These are phyloP conservation scores for Agrenia bidenticulata DNA, from an alignment of 2,888 invertebrate species.

Conservation along the genomic window DNA sequence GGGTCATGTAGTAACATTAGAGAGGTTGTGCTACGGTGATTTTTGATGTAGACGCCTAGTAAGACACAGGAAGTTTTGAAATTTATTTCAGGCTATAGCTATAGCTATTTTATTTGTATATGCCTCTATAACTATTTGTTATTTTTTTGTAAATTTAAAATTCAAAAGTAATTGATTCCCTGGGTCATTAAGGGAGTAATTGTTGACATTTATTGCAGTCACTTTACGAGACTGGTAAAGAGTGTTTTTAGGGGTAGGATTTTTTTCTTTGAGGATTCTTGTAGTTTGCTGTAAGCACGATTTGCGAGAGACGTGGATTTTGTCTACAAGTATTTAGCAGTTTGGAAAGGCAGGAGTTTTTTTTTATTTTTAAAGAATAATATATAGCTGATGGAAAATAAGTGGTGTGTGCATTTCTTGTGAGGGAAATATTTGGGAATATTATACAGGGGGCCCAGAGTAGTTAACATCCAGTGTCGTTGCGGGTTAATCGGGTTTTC, in stretches of 20 bases:
- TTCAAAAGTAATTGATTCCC: constrained; percentile 26
- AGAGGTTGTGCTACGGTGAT: too few relatives aligned
- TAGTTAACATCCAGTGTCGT: too few relatives aligned
- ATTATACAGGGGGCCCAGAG: too few relatives aligned
- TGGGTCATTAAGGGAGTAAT: constrained; percentile 27
- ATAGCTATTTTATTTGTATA: too few relatives aligned
- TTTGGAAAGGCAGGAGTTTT: neutral
- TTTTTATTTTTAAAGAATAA: too few relatives aligned
- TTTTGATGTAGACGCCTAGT: too few relatives aligned
- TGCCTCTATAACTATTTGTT: neutral
- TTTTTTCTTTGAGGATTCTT: neutral
- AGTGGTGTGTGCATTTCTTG: too few relatives aligned
- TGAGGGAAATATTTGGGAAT: too few relatives aligned
- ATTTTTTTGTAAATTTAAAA: neutral
- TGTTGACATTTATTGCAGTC: constrained; percentile 23
- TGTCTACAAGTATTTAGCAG: neutral
- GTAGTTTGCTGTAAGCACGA: neutral
- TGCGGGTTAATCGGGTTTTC: too few relatives aligned
- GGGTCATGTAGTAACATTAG: too few relatives aligned
- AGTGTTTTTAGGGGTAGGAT: neutral
- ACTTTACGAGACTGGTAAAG: constrained; percentile 1
- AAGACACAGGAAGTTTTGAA: too few relatives aligned
- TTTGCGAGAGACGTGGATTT: neutral
- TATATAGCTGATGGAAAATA: too few relatives aligned
- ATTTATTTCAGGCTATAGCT: neutral